Evolutionary conservation across 2,797 vertebrate species (phyloP).

Genomic region (Xerus rutilus): DNA sequence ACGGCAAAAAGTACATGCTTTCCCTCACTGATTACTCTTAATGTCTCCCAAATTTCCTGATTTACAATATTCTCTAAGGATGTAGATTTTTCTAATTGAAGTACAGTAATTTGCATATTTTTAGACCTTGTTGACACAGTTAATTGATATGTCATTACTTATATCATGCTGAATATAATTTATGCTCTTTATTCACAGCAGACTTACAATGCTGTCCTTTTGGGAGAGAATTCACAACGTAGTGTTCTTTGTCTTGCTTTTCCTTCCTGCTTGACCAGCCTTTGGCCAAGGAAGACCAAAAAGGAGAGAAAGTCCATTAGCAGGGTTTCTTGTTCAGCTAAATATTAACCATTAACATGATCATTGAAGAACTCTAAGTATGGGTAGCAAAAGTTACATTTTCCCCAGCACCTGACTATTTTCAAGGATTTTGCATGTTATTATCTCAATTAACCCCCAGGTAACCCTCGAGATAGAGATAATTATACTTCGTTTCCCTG

Average conservation of each 20-base stretch:
- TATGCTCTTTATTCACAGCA: constrained; percentile 85
- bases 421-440: not conserved
- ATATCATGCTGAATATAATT: constrained; percentile 89
- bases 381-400: not conserved
- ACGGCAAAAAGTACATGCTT: constrained; percentile 90
- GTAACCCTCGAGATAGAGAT: not conserved
- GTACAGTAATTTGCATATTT: constrained; percentile 93
- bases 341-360: constrained; percentile 85
- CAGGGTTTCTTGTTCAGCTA: constrained; percentile 84
- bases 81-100: constrained; percentile 93
- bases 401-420: constrained; percentile 12
- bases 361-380: constrained; percentile 71
- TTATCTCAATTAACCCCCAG: not conserved
- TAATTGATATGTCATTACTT: constrained; percentile 93
- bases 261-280: constrained; percentile 75
- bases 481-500: not conserved
- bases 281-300: constrained; percentile 84
- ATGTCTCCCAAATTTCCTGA: constrained; percentile 93
- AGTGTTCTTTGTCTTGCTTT: constrained; percentile 76
- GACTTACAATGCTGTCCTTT: constrained; percentile 84
- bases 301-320: constrained; percentile 83
- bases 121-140: constrained; percentile 92
- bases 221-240: constrained; percentile 81
- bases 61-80: constrained; percentile 93
- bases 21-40: constrained; percentile 93